A percentile compares a stretch with the other conserved stretches of the same genome.
These are phyloP conservation scores for Theonella swinhoei DNA, from an alignment of 37 sponge, comb jelly and placozoan genomes.

Conservation along the genomic window DNA sequence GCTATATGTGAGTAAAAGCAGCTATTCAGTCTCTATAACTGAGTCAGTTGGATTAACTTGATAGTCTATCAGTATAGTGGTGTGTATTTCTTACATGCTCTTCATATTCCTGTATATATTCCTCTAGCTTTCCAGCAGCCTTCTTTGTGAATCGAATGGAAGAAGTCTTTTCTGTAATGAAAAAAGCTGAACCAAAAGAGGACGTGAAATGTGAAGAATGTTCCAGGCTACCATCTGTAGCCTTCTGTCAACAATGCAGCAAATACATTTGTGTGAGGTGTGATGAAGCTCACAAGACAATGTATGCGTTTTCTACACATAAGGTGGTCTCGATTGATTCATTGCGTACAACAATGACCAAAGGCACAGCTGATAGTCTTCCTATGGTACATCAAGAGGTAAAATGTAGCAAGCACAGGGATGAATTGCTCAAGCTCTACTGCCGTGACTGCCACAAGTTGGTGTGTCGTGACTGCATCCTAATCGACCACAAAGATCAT, in stretches of 20 bases:
- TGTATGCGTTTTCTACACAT: neutral
- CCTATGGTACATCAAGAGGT: neutral
- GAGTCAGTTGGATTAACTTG: no score
- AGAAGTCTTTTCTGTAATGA: neutral
- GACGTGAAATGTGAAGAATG: slow-evolving; percentile 4
- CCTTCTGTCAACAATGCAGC: neutral
- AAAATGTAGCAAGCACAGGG: neutral
- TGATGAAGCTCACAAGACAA: neutral
- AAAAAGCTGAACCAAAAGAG: slow-evolving; percentile 4
- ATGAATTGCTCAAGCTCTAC: neutral
- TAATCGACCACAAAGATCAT: slow-evolving; percentile 6
- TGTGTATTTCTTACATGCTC: no score
- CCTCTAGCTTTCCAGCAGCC: slow-evolving; percentile 5
- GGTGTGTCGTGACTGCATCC: slow-evolving; percentile 1
- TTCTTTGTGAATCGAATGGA: slow-evolving; percentile 35
- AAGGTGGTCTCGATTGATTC: neutral
- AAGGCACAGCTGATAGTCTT: neutral
- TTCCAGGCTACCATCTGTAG: neutral
- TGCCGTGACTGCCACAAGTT: slow-evolving; percentile 6
- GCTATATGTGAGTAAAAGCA: no score
- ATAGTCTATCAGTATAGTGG: no score
- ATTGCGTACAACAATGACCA: neutral
- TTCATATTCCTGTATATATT: no score
- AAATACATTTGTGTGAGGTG: neutral
- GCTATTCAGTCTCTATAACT: no score